These are phyloP conservation scores for Vulpes vulpes DNA, from an alignment of 2,113 vertebrate genomes.

Conservation along the genomic window DNA sequence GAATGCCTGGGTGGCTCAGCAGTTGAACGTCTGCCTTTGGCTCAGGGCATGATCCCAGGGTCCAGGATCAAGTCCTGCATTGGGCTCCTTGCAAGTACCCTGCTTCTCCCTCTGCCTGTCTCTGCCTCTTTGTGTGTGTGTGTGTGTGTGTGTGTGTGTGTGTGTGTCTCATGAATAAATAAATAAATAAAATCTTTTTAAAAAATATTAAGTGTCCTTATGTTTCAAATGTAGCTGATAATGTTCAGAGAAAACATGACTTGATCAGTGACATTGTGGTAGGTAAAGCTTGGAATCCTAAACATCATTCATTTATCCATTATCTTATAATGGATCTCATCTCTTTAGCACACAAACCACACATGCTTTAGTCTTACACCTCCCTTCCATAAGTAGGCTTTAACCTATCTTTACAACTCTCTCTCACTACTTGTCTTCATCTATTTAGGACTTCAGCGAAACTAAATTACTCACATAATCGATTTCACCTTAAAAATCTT, in stretches of 20 bases:
- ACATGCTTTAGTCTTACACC: neutral
- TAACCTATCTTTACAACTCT: neutral
- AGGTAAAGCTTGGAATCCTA: neutral
- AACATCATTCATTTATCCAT: neutral
- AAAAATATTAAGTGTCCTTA: neutral
- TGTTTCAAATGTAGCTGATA: neutral
- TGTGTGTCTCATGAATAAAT: too few relatives aligned
- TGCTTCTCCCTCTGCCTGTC: too few relatives aligned
- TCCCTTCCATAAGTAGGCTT: neutral
- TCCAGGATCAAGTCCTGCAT: too few relatives aligned
- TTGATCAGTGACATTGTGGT: neutral
- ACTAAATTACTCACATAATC: neutral
- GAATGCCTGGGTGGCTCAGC: too few relatives aligned
- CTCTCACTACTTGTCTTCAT: neutral
- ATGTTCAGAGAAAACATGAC: neutral
- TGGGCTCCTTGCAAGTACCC: too few relatives aligned
- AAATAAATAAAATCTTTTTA: too few relatives aligned
- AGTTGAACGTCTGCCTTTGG: too few relatives aligned
- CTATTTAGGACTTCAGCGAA: neutral
- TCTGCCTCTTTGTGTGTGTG: too few relatives aligned
- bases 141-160: too few relatives aligned
- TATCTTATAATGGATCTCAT: neutral
- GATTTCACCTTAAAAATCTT: neutral
- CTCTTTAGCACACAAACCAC: neutral
- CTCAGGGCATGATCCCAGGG: too few relatives aligned